Evolutionary conservation across 2,888 invertebrate species (phyloP).

Genomic region (Volucella zonaria): DNA sequence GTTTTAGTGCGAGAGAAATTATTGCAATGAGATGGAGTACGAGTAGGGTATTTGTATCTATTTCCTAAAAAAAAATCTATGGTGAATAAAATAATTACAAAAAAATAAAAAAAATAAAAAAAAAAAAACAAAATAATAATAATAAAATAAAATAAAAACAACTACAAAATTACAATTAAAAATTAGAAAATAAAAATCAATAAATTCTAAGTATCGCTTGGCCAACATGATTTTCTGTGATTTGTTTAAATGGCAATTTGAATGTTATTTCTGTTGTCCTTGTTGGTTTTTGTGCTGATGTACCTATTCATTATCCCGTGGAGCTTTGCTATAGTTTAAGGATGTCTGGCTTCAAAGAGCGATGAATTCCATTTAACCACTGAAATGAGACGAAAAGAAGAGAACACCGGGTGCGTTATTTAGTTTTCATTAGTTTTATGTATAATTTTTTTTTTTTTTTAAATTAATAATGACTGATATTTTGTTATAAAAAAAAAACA

Average conservation of each 20-base stretch:
- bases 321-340: constrained; percentile 18
- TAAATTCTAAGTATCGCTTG: constrained; percentile 80
- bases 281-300: constrained; percentile 5
- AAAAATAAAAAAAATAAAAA: constrained; percentile 18
- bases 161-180: constrained; percentile 27
- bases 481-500: constrained; percentile 38
- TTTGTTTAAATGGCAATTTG: constrained; percentile 69
- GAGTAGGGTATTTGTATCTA: constrained; percentile 30
- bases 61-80: constrained; percentile 37
- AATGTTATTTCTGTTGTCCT: constrained; percentile 43
- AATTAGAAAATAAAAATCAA: constrained; percentile 68
- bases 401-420: constrained; percentile 61
- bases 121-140: constrained; percentile 60
- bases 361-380: constrained; percentile 82
- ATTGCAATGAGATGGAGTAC: constrained; percentile 65
- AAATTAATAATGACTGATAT: constrained; percentile 38
- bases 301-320: constrained; percentile 22
- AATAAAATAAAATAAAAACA: constrained; percentile 42
- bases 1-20: constrained; percentile 5
- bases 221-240: constrained; percentile 54
- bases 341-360: constrained; percentile 54
- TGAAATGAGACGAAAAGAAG: constrained; percentile 68
- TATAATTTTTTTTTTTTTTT: constrained; percentile 1
- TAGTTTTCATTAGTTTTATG: constrained; percentile 15
- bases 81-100: constrained; percentile 65